Conservation (phyloP, 2,888 invertebrate species). For the Antheraea assamensis region DNA sequence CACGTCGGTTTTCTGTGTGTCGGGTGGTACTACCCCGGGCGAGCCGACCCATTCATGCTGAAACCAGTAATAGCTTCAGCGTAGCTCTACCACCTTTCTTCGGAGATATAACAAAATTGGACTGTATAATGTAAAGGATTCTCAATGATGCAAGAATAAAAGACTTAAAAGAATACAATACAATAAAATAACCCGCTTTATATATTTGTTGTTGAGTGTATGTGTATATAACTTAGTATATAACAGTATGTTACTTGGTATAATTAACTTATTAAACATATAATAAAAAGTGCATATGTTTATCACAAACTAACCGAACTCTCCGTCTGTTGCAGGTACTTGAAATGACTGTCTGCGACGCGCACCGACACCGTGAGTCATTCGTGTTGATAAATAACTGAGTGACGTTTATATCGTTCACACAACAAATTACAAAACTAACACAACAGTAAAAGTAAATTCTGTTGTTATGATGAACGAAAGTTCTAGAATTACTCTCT, state of each 20-base stretch:
- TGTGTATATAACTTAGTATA: not conserved
- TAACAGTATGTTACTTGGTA: no score
- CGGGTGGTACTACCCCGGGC: no score
- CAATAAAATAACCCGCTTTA: not conserved
- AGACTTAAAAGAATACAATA: not conserved
- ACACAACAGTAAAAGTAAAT: slow-evolving; percentile 6
- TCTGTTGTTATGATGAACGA: slow-evolving; percentile 10
- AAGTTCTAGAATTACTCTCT: not conserved
- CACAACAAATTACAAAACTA: slow-evolving; percentile 17
- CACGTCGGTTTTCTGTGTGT: no score
- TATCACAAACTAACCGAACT: slow-evolving; percentile 27
- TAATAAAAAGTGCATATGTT: not conserved
- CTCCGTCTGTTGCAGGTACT: slow-evolving; percentile 74
- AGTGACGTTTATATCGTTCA: slow-evolving; percentile 48
- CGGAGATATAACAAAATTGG: no score
- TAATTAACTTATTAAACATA: not conserved
- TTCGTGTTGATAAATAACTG: slow-evolving; percentile 55
- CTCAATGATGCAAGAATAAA: no score
- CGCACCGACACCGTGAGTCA: slow-evolving; percentile 72
- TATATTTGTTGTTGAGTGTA: not conserved
- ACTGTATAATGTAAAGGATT: no score
- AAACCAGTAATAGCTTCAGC: no score
- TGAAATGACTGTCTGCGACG: slow-evolving; percentile 65
- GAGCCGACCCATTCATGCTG: no score
- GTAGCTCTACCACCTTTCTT: no score